Evolutionary conservation across 2,888 invertebrate species (phyloP), one percentile per base, ranked within the genome.

Genomic region (Xanthorhoe designata): DNA sequence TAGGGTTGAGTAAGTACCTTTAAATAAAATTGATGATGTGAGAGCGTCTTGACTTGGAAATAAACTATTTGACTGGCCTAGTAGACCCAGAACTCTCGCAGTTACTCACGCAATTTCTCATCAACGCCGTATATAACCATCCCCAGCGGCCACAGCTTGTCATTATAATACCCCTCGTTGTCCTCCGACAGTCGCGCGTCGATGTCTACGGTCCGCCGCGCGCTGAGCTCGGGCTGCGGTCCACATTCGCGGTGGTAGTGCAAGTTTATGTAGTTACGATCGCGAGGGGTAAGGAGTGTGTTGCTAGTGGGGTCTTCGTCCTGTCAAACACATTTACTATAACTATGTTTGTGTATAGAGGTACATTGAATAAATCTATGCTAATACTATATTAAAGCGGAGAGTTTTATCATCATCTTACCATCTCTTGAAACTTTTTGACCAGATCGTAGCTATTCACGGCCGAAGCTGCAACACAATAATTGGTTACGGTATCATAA

Each of bases 81-180:
- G n/a, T n/a, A n/a, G n/a, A n/a, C n/a, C n/a, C n/a, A n/a, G n/a
- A n/a, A n/a, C n/a, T n/a, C 24, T 3, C 24, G 24, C 1, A 24
- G 4, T 24, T 38, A 77, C 87, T 81, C 49, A 89, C 89, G 70
- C 4, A 85, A 51, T 0, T 58, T 13, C 0, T 69, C 38, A 0
- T 83, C 76, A 0, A 86, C 68, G 0, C 81, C 82, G 32, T 86
- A 92, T 78, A 90, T 80, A 0, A 91, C 78, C 0, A 92, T 78
- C 0, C 85, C 91, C 0, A 88, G 66, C 0, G 90, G 91, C 92
- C 92, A 92, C 0, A 85, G 2, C 2, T 83, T 85, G 0, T 81
- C 63, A 0, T 54, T 61, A 47, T 90, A 91, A 55, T 76, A 90
- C 0, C 59, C 8, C 0, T 75, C n/a, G 47, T 86, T 88, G 0